Conservation (phyloP, 2,113 vertebrate species). For the Excalfactoria chinensis region DNA sequence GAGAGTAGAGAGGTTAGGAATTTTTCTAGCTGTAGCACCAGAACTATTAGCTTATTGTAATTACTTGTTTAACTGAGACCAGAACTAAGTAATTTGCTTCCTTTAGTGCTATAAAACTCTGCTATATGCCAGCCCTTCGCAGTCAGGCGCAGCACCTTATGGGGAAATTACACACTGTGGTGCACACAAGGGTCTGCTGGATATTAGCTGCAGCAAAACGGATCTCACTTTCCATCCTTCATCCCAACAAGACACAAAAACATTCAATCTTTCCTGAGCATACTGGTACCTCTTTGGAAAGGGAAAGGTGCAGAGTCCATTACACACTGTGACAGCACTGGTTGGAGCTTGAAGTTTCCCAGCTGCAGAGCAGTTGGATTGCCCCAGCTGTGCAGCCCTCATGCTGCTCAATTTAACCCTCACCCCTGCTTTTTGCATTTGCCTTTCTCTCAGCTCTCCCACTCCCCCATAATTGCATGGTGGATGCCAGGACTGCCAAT, state of each 20-base stretch:
- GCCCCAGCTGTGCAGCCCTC: neutral
- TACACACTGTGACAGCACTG: neutral
- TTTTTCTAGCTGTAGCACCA: neutral
- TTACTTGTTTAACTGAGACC: neutral
- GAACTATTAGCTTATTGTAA: neutral
- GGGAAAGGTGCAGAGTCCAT: neutral
- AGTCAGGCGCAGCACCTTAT: neutral
- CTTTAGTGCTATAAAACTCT: neutral
- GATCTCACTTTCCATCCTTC: neutral
- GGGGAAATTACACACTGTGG: neutral
- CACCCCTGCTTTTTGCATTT: neutral
- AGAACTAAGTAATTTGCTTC: neutral
- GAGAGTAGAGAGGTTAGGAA: neutral
- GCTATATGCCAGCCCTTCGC: neutral
- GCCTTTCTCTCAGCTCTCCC: neutral
- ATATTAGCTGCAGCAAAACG: neutral
- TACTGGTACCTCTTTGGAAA: neutral
- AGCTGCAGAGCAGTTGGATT: neutral
- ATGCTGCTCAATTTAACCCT: fast-evolving
- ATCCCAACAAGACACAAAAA: neutral
- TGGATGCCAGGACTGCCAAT: neutral
- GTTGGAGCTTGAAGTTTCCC: neutral
- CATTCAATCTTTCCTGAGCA: neutral
- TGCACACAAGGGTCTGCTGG: neutral
- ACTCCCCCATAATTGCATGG: neutral